Evolutionary conservation across 2,113 vertebrate genomes (phyloP), one percentile per base, ranked within the genome.

Genomic region (Gymnorhina tibicen): DNA sequence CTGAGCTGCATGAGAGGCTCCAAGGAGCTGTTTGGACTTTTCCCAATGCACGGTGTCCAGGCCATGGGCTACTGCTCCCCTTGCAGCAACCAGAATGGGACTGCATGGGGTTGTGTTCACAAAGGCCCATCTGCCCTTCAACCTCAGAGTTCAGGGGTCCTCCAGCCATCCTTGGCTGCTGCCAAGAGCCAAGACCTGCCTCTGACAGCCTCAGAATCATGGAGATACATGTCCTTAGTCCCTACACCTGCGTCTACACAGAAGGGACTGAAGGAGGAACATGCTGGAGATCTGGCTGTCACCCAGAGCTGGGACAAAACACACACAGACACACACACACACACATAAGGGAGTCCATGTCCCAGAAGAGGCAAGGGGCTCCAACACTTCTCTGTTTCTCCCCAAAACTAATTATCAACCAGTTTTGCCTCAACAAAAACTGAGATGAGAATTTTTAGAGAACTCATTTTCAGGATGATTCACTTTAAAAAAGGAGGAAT

Each of bases 11-110:
- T 19, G 11, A 41, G 53, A 75, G 2, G 17, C 35, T 41, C 73
- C 68, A 21, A 60, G 56, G 21, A 60, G 64, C 19, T 68, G 23
- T 39, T 9, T 1, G 9, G 76, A 75, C 42, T 53, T 27, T 19
- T 28, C 3, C 21, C 56, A 76, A 23, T 0, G 0, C 26, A 16
- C 3, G 9, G 19, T 50, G 23, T 16, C 56, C 3, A 1, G 23
- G 33, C 35, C n/a, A 3, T 24, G 76, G 14, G 46, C 16, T 78
- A 63, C 63, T 56, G 24, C 50, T 41, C 20, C 28, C 30, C 53
- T 70, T 67, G 30, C 55, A 84, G 78, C 8, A 9, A 46, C 17
- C 2, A 1, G 53, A 39, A 60, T 1, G 2, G 23, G 19, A 39
- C 35, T 59, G 32, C 70, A 59, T 1, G 1, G 27, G 27, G 27